Conservation (phyloP, 2,113 vertebrate species). For the Anarhynchus alexandrinus region DNA sequence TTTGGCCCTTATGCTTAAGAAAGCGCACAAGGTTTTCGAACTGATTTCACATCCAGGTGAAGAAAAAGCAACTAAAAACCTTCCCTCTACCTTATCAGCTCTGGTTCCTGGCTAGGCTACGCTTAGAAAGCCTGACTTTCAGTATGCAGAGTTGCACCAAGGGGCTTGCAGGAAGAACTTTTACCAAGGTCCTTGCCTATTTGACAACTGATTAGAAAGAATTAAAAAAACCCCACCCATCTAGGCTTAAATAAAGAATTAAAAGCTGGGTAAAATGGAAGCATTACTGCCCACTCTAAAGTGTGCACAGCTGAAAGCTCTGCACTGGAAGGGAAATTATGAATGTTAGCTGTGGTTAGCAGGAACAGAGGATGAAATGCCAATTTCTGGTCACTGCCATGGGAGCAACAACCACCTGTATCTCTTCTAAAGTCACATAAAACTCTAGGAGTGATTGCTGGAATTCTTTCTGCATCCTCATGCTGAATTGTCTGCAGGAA, state of each 20-base stretch:
- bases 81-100: not conserved
- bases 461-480: not conserved
- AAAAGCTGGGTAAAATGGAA: not conserved
- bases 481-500: not conserved
- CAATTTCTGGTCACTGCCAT: not conserved
- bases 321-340: not conserved
- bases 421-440: not conserved
- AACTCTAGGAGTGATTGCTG: not conserved
- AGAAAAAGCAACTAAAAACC: not conserved
- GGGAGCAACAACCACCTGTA: not conserved
- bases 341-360: not conserved
- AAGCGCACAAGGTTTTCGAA: not conserved
- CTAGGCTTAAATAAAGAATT: not conserved
- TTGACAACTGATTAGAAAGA: not conserved
- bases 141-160: not conserved
- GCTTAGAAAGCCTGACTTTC: not conserved
- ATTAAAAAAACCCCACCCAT: not conserved
- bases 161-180: not conserved
- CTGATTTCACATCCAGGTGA: not conserved
- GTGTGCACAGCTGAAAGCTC: not conserved
- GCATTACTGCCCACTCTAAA: not conserved
- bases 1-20: not conserved
- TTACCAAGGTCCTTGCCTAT: not conserved
- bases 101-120: not conserved
- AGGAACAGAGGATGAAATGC: not conserved